Conservation (phyloP, 2,797 vertebrate species). For the Diceros bicornis region DNA sequence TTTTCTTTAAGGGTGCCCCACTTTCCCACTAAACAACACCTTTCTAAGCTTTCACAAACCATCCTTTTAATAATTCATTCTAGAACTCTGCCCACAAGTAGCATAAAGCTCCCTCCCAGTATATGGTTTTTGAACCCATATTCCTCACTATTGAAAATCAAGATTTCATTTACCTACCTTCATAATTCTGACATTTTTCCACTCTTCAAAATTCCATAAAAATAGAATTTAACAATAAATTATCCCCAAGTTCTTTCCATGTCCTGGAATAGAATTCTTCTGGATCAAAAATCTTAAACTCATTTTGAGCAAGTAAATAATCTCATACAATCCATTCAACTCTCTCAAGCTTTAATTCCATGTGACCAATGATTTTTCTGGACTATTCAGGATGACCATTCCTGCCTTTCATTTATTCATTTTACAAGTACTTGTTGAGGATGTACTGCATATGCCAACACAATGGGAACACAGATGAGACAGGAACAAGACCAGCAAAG, state of each 20-base stretch:
- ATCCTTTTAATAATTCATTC: slow-evolving; percentile 23
- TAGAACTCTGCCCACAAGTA: not conserved
- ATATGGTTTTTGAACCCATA: not conserved
- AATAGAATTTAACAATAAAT: slow-evolving; percentile 41
- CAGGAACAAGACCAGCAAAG: not conserved
- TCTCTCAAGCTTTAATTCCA: slow-evolving; percentile 53
- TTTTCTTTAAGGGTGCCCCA: not conserved
- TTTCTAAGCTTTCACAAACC: not conserved
- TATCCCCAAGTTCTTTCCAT: slow-evolving; percentile 2
- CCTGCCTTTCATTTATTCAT: slow-evolving; percentile 38
- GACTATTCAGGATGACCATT: not conserved
- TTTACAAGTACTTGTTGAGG: not conserved
- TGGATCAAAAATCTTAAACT: slow-evolving; percentile 45
- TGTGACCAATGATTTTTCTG: not conserved
- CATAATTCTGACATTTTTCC: slow-evolving; percentile 35
- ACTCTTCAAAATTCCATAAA: slow-evolving; percentile 56
- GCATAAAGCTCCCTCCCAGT: not conserved
- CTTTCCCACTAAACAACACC: slow-evolving; percentile 12
- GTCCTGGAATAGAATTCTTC: slow-evolving; percentile 32
- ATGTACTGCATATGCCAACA: not conserved
- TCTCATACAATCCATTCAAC: not conserved
- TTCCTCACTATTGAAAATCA: slow-evolving; percentile 46
- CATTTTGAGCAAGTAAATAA: slow-evolving; percentile 27
- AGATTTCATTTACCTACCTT: slow-evolving; percentile 41
- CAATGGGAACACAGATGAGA: not conserved